Percentiles rank a stretch among this genome's conserved stretches.
These are phyloP conservation scores for Phalangium opilio DNA, from an alignment of 2,888 invertebrate species.

Conservation along the genomic window DNA sequence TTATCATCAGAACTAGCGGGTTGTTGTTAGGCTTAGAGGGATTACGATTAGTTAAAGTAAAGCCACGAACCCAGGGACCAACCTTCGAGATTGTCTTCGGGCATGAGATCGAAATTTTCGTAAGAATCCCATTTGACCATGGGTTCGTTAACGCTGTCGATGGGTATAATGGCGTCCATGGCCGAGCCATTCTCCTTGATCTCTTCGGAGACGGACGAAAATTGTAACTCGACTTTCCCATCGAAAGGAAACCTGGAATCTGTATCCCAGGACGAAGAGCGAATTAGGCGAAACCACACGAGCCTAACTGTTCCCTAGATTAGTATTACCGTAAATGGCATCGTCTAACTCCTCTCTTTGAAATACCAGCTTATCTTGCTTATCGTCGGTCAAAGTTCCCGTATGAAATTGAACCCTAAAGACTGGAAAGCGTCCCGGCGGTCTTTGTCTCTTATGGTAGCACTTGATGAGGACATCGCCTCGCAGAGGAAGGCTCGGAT, in stretches of 20 bases:
- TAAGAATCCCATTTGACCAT: slow-evolving; percentile 63
- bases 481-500: slow-evolving; percentile 54
- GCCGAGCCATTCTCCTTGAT: slow-evolving; percentile 18
- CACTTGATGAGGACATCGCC: slow-evolving; percentile 85
- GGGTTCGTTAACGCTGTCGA: slow-evolving; percentile 41
- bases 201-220: slow-evolving; percentile 41
- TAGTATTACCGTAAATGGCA: too few relatives aligned
- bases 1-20: too few relatives aligned
- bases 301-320: too few relatives aligned
- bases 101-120: slow-evolving; percentile 39
- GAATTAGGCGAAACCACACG: too few relatives aligned
- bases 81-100: slow-evolving; percentile 23
- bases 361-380: slow-evolving; percentile 67
- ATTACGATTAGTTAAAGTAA: too few relatives aligned
- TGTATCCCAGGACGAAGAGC: slow-evolving; percentile 28
- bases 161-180: slow-evolving; percentile 28
- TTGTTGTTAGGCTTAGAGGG: too few relatives aligned
- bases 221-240: slow-evolving; percentile 68
- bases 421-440: slow-evolving; percentile 45
- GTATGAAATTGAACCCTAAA: slow-evolving; percentile 88
- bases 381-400: slow-evolving; percentile 50
- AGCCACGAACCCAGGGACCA: too few relatives aligned
- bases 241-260: slow-evolving; percentile 66
- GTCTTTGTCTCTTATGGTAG: slow-evolving; percentile 47
- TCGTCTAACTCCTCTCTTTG: slow-evolving; percentile 72